phyloP scores from a whole-genome alignment of 2,888 invertebrate species.

The Hybos culiciformis region DNA sequence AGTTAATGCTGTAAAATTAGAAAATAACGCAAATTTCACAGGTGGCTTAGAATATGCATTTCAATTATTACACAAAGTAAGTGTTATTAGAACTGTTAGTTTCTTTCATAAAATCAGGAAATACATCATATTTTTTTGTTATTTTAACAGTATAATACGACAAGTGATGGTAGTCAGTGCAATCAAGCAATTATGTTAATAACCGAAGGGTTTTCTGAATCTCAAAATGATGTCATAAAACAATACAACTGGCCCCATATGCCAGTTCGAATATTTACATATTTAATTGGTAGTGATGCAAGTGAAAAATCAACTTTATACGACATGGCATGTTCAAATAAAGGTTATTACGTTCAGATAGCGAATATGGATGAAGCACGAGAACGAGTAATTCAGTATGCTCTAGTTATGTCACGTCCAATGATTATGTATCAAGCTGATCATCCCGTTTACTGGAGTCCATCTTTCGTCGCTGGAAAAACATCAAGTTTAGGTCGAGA shows the following conservation, averaged over 20 bases:
- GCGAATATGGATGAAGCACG: constrained; percentile 77
- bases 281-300: constrained; percentile 86
- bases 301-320: constrained; percentile 72
- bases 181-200: constrained; percentile 98
- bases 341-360: constrained; percentile 75
- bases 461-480: constrained; percentile 74
- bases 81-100: background rate
- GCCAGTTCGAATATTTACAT: constrained; percentile 92
- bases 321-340: constrained; percentile 94
- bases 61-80: constrained; percentile 75
- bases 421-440: constrained; percentile 88
- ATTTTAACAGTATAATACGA: constrained; percentile 56
- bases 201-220: constrained; percentile 76
- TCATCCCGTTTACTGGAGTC: constrained; percentile 91
- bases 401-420: constrained; percentile 88
- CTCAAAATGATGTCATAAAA: constrained; percentile 52
- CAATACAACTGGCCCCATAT: constrained; percentile 85
- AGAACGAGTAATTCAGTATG: constrained; percentile 85
- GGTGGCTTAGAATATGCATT: constrained; percentile 86
- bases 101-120: constrained; percentile 9
- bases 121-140: constrained; percentile 9
- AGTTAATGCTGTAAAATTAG: constrained; percentile 56
- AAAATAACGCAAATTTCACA: constrained; percentile 81
- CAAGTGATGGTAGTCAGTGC: constrained; percentile 79
- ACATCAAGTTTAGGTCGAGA: constrained; percentile 40